Percentiles rank a stretch among this genome's conserved stretches.
Conservation (phyloP, 2,888 invertebrate genomes). For the Blomia tropicalis region DNA sequence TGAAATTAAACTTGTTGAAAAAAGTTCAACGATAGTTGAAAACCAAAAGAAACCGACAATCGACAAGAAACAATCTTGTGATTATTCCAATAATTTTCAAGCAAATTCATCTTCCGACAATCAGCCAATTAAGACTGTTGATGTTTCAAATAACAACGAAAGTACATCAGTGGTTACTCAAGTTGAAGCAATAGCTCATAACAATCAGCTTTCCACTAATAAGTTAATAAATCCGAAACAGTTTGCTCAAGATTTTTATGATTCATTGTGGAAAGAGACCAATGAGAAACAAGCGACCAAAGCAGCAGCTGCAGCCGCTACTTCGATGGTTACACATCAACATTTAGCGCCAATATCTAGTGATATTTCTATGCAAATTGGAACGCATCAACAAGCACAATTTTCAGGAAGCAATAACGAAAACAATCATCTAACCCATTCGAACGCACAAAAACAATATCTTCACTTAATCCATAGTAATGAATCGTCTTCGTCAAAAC, state of each 20-base stretch:
- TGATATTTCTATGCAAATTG: background rate
- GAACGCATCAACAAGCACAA: background rate
- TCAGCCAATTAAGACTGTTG: background rate
- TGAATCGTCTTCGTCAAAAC: no score
- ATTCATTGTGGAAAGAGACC: background rate
- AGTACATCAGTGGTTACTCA: background rate
- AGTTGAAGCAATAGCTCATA: background rate
- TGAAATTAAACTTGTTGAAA: background rate
- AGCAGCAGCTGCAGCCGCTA: background rate
- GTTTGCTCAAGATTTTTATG: slow-evolving; percentile 11
- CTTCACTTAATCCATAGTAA: background rate
- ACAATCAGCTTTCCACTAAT: background rate
- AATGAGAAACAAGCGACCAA: background rate
- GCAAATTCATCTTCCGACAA: no score
- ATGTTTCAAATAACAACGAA: background rate
- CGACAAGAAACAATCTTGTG: no score
- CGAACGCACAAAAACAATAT: background rate
- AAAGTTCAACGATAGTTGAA: background rate
- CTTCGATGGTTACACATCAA: background rate
- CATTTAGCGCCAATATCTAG: no score
- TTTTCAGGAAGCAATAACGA: background rate
- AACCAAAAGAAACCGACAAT: background rate
- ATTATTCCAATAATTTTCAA: no score
- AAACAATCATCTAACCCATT: background rate
- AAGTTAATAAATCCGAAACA: slow-evolving; percentile 4